Base-by-base conservation (phyloP, 2,797 vertebrate genomes). In the Urosaurus nigricauda region DNA sequence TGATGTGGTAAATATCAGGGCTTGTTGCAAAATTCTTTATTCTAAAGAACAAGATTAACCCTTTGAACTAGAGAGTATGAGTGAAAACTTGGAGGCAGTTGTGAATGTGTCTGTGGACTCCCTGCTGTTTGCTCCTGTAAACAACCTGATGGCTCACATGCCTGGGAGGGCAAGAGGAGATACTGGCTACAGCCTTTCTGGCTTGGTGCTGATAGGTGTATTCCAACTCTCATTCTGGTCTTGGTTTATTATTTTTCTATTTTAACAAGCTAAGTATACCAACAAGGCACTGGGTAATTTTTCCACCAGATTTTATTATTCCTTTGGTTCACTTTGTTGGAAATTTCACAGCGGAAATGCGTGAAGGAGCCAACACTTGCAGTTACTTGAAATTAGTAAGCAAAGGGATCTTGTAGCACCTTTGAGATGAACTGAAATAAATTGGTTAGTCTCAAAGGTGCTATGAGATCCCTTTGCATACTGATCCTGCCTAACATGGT, bases 61-160 rank as follows among this genome's bases (percentile, higher is more conserved):
- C 95, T 97, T 98, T 98, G 95, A 97, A 97, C 96, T 96, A 94
- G 91, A 91, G 92, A 83, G 70, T 77, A 91, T 91, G 94, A 92
- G 93, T 92, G 95, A 94, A 96, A 96, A 95, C 79, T 91, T 83
- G 95, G 95, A 93, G 93, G 94, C 92, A 87, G 79, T 65, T 93
- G 92, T 92, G 93, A 94, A 92, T 92, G 92, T 89, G 95, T 96
- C 96, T 95, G 94, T 88, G 87, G 93, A 93, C 94, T 94, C 92
- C 94, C 92, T 91, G 94, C 95, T 95, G 94, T 93, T 93, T 6
- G 32, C 86, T 78, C 89, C 83, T 80, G 89, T 93, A 79, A 86
- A 56, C 47, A 92, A 91, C 79, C 83, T 87, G 83, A 88, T 90
- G 91, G 35, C 88, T 90, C 86, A 88, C 87, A 81, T 90, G 88